These are phyloP conservation scores for Eilema griseolum DNA, from an alignment of 2,888 invertebrate genomes.

Conservation along the genomic window DNA sequence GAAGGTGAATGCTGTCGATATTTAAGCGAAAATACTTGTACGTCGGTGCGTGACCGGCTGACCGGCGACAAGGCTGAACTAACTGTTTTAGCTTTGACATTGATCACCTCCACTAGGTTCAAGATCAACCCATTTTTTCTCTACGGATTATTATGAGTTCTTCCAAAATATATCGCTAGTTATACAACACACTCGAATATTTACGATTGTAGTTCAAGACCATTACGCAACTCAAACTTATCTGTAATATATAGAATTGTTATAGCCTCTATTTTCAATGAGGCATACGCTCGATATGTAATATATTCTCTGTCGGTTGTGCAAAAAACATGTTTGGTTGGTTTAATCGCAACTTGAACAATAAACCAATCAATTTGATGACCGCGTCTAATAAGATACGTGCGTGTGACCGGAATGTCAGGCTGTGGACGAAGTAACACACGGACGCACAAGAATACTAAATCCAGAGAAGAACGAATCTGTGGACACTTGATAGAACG, in stretches of 20 bases:
- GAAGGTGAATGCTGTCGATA: conserved; percentile 29
- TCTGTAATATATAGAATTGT: conserved; percentile 20
- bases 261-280: conserved; percentile 19
- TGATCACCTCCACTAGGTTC: conserved; percentile 39
- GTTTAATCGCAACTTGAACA: conserved; percentile 22
- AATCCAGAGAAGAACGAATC: conserved; percentile 18
- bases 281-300: conserved; percentile 4
- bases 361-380: conserved; percentile 31
- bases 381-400: conserved; percentile 24
- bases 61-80: conserved; percentile 35
- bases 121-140: conserved; percentile 29
- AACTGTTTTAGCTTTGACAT: conserved; percentile 45
- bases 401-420: conserved; percentile 31
- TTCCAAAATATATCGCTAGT: background rate
- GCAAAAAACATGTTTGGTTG: conserved; percentile 13
- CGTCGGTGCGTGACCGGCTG: conserved; percentile 27
- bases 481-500: conserved; percentile 53
- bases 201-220: conserved; percentile 5
- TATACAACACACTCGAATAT: background rate
- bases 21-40: conserved; percentile 28
- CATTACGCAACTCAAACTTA: conserved; percentile 5
- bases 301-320: conserved; percentile 7
- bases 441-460: conserved; percentile 25
- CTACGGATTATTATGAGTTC: conserved; percentile 3
- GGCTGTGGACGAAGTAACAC: conserved; percentile 24